Base-by-base conservation (phyloP, 1,140 invertebrate genomes). In the Drosophila biarmipes region DNA sequence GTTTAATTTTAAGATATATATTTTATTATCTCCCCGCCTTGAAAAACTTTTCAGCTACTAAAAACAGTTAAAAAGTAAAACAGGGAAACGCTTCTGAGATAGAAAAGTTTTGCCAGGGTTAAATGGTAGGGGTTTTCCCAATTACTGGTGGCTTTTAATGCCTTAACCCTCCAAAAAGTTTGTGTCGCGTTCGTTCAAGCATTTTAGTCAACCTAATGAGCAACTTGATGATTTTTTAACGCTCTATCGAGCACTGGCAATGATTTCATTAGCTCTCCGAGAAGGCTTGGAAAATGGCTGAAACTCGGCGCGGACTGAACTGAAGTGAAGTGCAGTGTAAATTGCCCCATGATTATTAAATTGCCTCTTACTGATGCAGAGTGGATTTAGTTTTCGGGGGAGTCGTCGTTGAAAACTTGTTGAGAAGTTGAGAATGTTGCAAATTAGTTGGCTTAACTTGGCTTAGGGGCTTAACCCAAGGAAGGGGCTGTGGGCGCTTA, bases 281-380 rank as follows among this genome's bases (percentile, higher is more conserved):
- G 12, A 34, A n/a, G 31, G 24, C 11, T 21, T 46, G 58, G 35
- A 45, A 34, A 52, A n/a, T 12, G 34, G n/a, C 14, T 48, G 19
- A 24, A 48, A 27, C 2, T 24, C 31, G 64, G 40, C 21, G 21
- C 17, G 35, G 21, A 4, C 15, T 8, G n/a, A 43, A 15, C 31
- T 35, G 31, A 27, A 37, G 59, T 54, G 61, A 54, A 79, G 78
- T 81, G 80, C 75, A 84, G 69, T 61, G 73, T 24, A 73, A 85
- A 87, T 66, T 89, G 78, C 84, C 69, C 80, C 85, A 87, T 86
- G 82, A 82, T 87, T 89, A 86, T 86, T 87, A 87, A 87, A 86
- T 87, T 87, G 82, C 81, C 78, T 56, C 64, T 56, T 24, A 24
- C 24, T 54, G 54, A 54, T 42, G 17, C 31, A 46, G 45, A 19